Percentiles rank a stretch among this genome's conserved stretches.
Conservation (phyloP, 2,888 invertebrate species). For the Siphlonurus alternatus region DNA sequence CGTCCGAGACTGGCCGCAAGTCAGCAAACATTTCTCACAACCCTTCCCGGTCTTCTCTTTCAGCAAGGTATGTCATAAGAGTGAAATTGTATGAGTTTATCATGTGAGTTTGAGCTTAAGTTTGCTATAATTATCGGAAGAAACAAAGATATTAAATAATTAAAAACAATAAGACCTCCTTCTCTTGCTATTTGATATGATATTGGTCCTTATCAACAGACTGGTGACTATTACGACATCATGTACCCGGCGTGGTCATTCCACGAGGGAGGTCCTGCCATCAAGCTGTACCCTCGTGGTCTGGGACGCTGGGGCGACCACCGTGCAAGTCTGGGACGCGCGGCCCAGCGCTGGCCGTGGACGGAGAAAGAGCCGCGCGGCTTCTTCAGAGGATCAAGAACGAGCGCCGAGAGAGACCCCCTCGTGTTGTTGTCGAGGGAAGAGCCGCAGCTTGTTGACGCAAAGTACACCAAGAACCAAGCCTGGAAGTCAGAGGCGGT, state of each 20-base stretch:
- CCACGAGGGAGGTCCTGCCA: constrained; percentile 97
- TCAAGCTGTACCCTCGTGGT: constrained; percentile 80
- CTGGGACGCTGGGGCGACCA: constrained; percentile 87
- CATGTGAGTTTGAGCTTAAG: constrained; percentile 8
- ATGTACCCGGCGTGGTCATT: constrained; percentile 96
- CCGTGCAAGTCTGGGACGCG: constrained; percentile 47
- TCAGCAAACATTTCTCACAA: constrained; percentile 41
- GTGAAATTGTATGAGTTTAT: background rate
- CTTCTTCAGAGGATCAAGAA: constrained; percentile 91
- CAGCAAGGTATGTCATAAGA: constrained; percentile 52
- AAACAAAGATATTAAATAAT: background rate
- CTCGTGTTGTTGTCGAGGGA: constrained; percentile 64
- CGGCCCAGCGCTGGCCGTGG: constrained; percentile 57
- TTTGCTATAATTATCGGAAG: constrained; percentile 6
- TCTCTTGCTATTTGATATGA: no score
- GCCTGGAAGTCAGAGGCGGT: constrained; percentile 90
- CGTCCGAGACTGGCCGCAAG: constrained; percentile 85
- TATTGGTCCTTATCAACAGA: no score
- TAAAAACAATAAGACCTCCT: background rate
- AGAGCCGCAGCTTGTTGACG: constrained; percentile 64
- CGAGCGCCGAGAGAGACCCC: constrained; percentile 78
- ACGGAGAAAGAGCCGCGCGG: constrained; percentile 40
- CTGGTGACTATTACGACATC: constrained; percentile 67
- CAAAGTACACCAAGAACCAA: constrained; percentile 94
- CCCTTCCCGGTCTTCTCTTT: constrained; percentile 84